Evolutionary conservation across 2,888 invertebrate species (phyloP).

Genomic region (Pammene fasciana): DNA sequence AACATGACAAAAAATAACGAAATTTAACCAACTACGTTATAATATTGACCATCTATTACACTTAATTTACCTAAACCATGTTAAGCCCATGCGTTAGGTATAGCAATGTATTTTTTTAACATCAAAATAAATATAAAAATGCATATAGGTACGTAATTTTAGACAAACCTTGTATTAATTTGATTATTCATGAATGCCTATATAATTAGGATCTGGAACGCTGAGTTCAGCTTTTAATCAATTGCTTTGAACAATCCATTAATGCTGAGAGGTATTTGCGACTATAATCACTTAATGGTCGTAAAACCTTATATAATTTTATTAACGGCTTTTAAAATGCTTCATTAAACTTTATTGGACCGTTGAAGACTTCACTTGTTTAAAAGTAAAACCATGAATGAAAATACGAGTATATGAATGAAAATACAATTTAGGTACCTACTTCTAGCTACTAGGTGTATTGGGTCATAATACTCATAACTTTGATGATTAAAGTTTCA

Average conservation of each 20-base stretch:
- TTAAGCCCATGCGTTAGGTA: no score
- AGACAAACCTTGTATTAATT: neutral
- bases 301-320: constrained; percentile 29
- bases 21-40: no score
- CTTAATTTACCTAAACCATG: no score
- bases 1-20: no score
- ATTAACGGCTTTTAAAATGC: constrained; percentile 26
- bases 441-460: neutral
- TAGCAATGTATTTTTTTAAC: no score
- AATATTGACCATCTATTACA: no score
- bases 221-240: constrained; percentile 31
- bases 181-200: constrained; percentile 15
- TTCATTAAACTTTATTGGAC: constrained; percentile 24
- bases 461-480: no score
- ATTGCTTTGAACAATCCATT: constrained; percentile 41
- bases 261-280: constrained; percentile 9
- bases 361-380: constrained; percentile 1
- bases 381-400: neutral
- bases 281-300: constrained; percentile 30
- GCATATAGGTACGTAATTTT: neutral
- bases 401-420: no score
- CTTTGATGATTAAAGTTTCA: no score
- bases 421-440: neutral
- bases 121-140: no score
- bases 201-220: constrained; percentile 26